Conservation (phyloP, 2,888 invertebrate species). For the Portevinia maculata region DNA sequence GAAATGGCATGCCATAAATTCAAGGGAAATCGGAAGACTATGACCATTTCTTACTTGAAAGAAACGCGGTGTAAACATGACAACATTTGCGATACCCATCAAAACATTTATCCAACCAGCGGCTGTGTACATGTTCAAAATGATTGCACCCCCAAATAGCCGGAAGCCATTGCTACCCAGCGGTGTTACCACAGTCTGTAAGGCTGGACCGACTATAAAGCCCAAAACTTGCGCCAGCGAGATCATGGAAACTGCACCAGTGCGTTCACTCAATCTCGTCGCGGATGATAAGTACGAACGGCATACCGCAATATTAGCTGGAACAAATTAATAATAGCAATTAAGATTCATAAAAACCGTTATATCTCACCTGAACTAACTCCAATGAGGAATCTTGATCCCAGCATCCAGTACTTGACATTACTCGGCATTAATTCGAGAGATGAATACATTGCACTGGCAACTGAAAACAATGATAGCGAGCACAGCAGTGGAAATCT, state of each 20-base stretch:
- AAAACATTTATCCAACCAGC: conserved; percentile 93
- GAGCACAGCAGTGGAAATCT: conserved; percentile 89
- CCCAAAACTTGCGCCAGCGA: conserved; percentile 94
- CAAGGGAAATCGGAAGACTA: background rate
- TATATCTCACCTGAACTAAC: conserved; percentile 89
- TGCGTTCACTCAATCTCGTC: conserved; percentile 90
- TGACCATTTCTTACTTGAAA: conserved; percentile 84
- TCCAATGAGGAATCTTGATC: conserved; percentile 91
- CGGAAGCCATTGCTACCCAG: conserved; percentile 87
- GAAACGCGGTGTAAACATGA: conserved; percentile 88
- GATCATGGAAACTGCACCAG: conserved; percentile 91
- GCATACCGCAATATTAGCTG: conserved; percentile 92
- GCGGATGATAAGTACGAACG: conserved; percentile 93
- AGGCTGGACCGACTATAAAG: conserved; percentile 92
- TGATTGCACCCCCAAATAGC: conserved; percentile 84
- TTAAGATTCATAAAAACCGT: background rate
- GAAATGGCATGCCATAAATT: background rate
- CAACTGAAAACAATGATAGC: conserved; percentile 87
- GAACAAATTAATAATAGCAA: conserved; percentile 70
- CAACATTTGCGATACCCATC: conserved; percentile 88
- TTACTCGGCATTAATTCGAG: conserved; percentile 87
- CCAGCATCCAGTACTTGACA: conserved; percentile 89
- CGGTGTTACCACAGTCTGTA: conserved; percentile 92
- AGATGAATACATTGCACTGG: conserved; percentile 89
- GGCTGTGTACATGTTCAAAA: conserved; percentile 94